Base-by-base conservation (phyloP, 2,888 invertebrate genomes). In the Athetis lepigone region DNA sequence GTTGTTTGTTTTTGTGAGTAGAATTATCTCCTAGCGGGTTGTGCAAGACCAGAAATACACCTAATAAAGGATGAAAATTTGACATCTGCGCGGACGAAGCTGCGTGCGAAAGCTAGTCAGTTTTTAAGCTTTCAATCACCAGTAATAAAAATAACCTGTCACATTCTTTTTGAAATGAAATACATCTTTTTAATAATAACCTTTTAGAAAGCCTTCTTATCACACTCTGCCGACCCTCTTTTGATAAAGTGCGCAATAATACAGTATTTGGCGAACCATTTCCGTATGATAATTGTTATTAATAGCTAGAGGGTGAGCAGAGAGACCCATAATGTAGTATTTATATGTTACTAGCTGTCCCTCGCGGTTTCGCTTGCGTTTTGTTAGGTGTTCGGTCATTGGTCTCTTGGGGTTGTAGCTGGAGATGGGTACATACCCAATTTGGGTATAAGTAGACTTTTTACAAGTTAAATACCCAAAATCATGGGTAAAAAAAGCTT, bases 271-370 rank as follows among this genome's bases (percentile, higher is more conserved):
- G 56, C 39, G 45, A 64, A 58, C 36, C 40, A 72, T 54, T 75
- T 64, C 40, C 60, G 63, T 66, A 57, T 57, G 58, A 59, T 78
- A 76, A 80, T 80, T 76, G 81, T 60, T 80, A 80, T 80, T 80
- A 72, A 80, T 76, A 66, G 66, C 46, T 33, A 7, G 11, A 60
- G 77, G 70, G 62, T 43, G 27, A n/a, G 40, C 42, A 56, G 45
- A 8, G 27, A 29, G n/a, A 40, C 18, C 8, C n/a, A 13, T 55
- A 39, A 49, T 70, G 27, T 39, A 27, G 27, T 60, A 60, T 55
- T 68, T 68, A 62, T 42, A 43, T 9, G 1, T 4, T 21, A 7
- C n/a, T n/a, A n/a, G n/a, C n/a, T n/a, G n/a, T n/a, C n/a, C n/a
- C n/a, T n/a, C n/a, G n/a, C n/a, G n/a, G n/a, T 25, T 8, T n/a